phyloP scores from a whole-genome alignment of 2,888 invertebrate species.

The Linnaemya tessellans region DNA sequence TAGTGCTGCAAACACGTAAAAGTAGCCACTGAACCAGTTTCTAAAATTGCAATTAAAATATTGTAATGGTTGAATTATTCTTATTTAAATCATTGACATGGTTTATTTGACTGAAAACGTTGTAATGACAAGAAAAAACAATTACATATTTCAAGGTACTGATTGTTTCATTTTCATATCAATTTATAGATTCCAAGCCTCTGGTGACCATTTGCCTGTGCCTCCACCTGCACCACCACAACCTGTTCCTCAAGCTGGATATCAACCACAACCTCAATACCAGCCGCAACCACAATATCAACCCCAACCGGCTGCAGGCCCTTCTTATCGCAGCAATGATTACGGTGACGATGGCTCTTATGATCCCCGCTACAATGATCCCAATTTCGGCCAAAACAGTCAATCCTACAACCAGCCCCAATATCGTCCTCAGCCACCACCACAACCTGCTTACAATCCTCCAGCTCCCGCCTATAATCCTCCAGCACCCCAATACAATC shows the following conservation, averaged over 20 bases:
- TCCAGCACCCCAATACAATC: conserved; percentile 81
- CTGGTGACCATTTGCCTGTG: conserved; percentile 91
- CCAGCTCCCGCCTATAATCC: conserved; percentile 73
- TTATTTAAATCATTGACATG: neutral
- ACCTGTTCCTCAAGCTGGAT: conserved; percentile 85
- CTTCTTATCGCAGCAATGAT: conserved; percentile 77
- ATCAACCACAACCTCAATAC: conserved; percentile 83
- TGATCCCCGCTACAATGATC: conserved; percentile 83
- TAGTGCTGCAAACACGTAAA: neutral
- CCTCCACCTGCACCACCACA: conserved; percentile 85
- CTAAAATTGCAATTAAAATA: neutral
- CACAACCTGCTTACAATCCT: conserved; percentile 83
- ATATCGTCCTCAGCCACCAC: conserved; percentile 81
- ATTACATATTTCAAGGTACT: neutral
- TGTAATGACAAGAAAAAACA: neutral
- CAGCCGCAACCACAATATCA: conserved; percentile 83
- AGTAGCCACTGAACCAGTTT: neutral
- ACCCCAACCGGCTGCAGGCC: conserved; percentile 81
- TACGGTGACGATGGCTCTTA: conserved; percentile 83
- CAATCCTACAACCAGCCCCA: conserved; percentile 83
- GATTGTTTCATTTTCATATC: neutral
- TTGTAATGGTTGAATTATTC: conserved; percentile 1
- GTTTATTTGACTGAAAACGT: neutral
- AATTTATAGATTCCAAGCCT: conserved; percentile 87
- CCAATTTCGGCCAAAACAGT: conserved; percentile 79